A percentile compares a stretch with the other conserved stretches of the same genome.
Conservation (phyloP, 2,113 vertebrate species). For the Caranx ignobilis region DNA sequence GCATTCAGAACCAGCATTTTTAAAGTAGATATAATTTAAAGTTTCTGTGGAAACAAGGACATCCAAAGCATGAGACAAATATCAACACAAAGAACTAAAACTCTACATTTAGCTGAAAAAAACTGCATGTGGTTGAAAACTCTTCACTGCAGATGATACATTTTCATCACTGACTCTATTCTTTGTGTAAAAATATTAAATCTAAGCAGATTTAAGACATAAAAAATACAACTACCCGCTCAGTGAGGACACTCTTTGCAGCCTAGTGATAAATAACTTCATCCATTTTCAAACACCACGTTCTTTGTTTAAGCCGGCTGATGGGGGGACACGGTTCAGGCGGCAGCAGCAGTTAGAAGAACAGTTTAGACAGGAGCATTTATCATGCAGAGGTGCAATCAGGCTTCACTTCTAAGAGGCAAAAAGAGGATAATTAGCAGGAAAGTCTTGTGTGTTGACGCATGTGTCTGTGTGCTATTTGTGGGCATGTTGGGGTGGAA, state of each 20-base stretch:
- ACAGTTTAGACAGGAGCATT: constrained; percentile 54
- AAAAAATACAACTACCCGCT: neutral
- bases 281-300: neutral
- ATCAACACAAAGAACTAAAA: neutral
- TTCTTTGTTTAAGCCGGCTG: constrained; percentile 1
- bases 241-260: neutral
- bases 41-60: too few relatives aligned
- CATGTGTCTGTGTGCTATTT: constrained; percentile 22
- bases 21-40: neutral
- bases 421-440: constrained; percentile 49
- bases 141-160: neutral
- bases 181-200: neutral
- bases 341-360: constrained; percentile 24
- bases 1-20: neutral
- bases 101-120: neutral
- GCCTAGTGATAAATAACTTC: constrained; percentile 16
- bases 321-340: constrained; percentile 7
- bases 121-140: too few relatives aligned
- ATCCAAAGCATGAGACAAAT: too few relatives aligned
- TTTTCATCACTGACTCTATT: neutral
- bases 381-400: constrained; percentile 61
- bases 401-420: constrained; percentile 39
- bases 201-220: neutral
- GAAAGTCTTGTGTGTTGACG: constrained; percentile 46
- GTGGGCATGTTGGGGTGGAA: constrained; percentile 8